Percentiles rank a stretch among this genome's conserved stretches.
These are phyloP conservation scores for Brachypteracias leptosomus DNA, from an alignment of 2,113 vertebrate species.

Conservation along the genomic window DNA sequence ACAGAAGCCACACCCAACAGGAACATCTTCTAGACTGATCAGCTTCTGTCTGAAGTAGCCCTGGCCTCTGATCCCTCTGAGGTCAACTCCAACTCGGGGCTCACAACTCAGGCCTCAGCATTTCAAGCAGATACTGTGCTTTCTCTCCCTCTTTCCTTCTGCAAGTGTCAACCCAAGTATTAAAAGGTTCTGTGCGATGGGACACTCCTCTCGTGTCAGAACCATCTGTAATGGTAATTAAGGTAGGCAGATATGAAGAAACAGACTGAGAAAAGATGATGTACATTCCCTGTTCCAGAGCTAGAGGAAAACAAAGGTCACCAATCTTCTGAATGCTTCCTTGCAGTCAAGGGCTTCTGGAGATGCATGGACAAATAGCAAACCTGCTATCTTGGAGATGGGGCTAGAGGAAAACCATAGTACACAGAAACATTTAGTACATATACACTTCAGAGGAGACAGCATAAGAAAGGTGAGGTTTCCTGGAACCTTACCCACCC, in stretches of 20 bases:
- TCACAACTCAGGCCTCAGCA: too few species aligned
- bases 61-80: too few species aligned
- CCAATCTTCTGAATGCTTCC: neutral
- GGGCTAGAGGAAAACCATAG: neutral
- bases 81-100: too few species aligned
- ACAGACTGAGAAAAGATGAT: neutral
- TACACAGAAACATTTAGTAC: neutral
- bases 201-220: neutral
- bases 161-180: neutral
- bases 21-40: too few species aligned
- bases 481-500: neutral
- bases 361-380: neutral
- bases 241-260: neutral
- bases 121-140: neutral
- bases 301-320: neutral
- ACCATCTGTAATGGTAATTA: neutral
- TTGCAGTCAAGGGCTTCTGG: neutral
- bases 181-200: neutral
- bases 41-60: too few species aligned
- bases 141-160: neutral
- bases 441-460: neutral
- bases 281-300: neutral
- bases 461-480: neutral
- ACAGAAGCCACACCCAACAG: too few species aligned
- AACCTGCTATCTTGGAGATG: neutral